Evolutionary conservation across 2,888 invertebrate species (phyloP).

Genomic region (Brachylomia viminalis): DNA sequence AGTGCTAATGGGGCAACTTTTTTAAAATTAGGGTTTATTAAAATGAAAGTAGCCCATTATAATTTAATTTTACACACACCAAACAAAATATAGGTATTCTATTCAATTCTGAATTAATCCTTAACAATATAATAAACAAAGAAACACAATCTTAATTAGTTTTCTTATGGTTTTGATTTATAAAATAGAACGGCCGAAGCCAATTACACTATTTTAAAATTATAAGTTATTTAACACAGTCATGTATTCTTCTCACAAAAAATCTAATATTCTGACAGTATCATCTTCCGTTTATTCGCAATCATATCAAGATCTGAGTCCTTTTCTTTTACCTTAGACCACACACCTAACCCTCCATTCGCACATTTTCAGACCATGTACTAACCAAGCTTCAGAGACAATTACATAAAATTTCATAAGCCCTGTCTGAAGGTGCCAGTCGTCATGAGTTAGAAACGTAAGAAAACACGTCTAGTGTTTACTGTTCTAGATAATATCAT

Average conservation of each 20-base stretch:
- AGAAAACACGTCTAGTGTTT: conserved; percentile 1
- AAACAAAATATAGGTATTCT: neutral
- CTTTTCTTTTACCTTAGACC: conserved; percentile 19
- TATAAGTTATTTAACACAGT: too few relatives aligned
- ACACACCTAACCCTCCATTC: conserved; percentile 13
- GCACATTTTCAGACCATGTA: conserved; percentile 55
- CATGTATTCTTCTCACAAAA: too few relatives aligned
- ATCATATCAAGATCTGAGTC: too few relatives aligned
- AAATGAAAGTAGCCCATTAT: too few relatives aligned
- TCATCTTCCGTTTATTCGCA: too few relatives aligned
- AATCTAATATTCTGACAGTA: too few relatives aligned
- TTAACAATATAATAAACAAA: neutral
- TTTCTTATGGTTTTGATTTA: neutral
- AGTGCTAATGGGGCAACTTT: too few relatives aligned
- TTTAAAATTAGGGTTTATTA: neutral
- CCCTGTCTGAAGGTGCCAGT: conserved; percentile 5
- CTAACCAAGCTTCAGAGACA: conserved; percentile 48
- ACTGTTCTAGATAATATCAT: neutral
- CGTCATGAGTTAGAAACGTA: neutral
- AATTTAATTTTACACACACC: neutral
- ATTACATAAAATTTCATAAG: conserved; percentile 67
- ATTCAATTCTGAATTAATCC: neutral
- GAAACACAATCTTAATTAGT: too few relatives aligned
- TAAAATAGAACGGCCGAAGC: too few relatives aligned
- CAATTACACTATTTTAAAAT: too few relatives aligned